These are phyloP conservation scores for Scelioninae gen. 2 DNA, from an alignment of 2,888 invertebrate genomes.

Conservation along the genomic window DNA sequence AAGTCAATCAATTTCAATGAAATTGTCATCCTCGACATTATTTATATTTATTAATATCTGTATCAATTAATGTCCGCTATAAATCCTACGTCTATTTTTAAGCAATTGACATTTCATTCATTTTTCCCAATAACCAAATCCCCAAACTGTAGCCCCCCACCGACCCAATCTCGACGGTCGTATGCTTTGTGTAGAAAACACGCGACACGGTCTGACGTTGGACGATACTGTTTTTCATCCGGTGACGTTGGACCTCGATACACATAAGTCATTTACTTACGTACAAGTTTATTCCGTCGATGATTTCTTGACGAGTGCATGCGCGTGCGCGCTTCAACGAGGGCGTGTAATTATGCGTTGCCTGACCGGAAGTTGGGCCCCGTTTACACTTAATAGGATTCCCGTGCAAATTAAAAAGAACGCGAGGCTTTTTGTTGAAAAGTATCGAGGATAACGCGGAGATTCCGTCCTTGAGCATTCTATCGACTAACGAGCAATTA, in stretches of 20 bases:
- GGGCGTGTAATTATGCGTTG: constrained; percentile 68
- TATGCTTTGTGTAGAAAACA: not conserved
- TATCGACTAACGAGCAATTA: constrained; percentile 54
- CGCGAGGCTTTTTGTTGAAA: constrained; percentile 59
- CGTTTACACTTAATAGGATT: constrained; percentile 58
- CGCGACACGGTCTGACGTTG: not conserved
- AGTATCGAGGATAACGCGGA: constrained; percentile 53
- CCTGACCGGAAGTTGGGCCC: constrained; percentile 68
- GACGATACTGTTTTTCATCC: constrained; percentile 5
- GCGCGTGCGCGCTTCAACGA: constrained; percentile 43
- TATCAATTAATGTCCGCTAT: no score
- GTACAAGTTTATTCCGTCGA: constrained; percentile 26
- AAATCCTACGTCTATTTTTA: no score
- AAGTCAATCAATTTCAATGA: no score
- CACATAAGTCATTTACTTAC: constrained; percentile 29
- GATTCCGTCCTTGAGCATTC: constrained; percentile 58
- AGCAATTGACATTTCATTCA: no score
- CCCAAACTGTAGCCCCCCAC: no score
- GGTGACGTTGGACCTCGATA: constrained; percentile 36
- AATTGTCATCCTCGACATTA: no score
- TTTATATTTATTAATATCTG: no score
- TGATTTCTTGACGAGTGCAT: constrained; percentile 37
- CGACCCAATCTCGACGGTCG: not conserved
- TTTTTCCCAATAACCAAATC: no score
- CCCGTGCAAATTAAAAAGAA: constrained; percentile 51